Evolutionary conservation across 2,888 invertebrate species (phyloP).

Genomic region (Tenthredo mesomela): DNA sequence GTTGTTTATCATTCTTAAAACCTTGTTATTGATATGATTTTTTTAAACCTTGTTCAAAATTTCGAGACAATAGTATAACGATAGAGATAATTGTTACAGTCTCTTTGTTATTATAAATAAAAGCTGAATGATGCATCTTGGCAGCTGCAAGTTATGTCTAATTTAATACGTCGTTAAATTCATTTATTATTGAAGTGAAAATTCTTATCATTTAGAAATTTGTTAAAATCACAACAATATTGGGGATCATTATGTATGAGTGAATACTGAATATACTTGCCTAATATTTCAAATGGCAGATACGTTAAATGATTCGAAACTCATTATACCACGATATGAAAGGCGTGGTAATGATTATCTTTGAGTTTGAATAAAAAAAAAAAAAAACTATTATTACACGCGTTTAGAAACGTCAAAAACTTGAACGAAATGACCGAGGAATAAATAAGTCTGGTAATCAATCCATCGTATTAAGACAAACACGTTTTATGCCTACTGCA

Average conservation of each 20-base stretch:
- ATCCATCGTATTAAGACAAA: neutral
- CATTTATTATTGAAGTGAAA: neutral
- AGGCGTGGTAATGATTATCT: neutral
- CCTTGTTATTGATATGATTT: neutral
- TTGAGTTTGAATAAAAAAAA: neutral
- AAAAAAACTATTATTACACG: neutral
- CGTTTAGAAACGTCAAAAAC: constrained; percentile 36
- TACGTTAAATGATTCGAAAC: constrained; percentile 31
- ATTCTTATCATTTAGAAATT: neutral
- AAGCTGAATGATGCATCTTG: too few species aligned
- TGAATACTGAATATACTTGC: neutral
- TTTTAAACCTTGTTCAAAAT: neutral
- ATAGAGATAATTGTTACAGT: too few species aligned
- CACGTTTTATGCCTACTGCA: constrained; percentile 7
- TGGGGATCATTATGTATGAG: neutral
- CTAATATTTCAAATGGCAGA: constrained; percentile 22
- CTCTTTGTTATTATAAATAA: too few species aligned
- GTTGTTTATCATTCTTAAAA: neutral
- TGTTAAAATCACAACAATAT: constrained; percentile 8
- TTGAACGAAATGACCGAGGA: neutral
- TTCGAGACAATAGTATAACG: neutral
- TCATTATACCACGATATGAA: constrained; percentile 24
- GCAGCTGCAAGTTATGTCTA: too few species aligned
- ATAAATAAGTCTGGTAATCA: constrained; percentile 22
- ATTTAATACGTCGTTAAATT: too few species aligned